Evolutionary conservation across 2,113 vertebrate genomes (phyloP).

Genomic region (Crotophaga sulcirostris): DNA sequence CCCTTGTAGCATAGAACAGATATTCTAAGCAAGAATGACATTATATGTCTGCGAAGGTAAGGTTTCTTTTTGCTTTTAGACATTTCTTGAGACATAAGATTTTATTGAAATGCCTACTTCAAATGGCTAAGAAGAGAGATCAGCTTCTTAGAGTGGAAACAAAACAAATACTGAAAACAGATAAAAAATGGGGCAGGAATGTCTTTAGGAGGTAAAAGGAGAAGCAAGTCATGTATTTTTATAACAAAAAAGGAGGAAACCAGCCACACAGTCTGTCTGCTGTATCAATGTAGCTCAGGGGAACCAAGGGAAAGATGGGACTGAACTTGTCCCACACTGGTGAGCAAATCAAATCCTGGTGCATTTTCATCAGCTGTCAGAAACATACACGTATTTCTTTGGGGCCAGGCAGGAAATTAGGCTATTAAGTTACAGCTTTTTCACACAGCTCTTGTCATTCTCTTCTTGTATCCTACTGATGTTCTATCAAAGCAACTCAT

Average conservation of each 20-base stretch:
- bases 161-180: neutral
- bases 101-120: neutral
- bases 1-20: neutral
- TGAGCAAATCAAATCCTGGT: conserved; percentile 84
- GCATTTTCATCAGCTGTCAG: conserved; percentile 91
- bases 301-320: conserved; percentile 68
- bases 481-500: conserved; percentile 89
- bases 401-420: conserved; percentile 90
- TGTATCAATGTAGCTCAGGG: neutral
- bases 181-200: neutral
- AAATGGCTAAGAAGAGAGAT: neutral
- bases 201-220: neutral
- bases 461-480: conserved; percentile 81
- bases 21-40: neutral
- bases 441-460: conserved; percentile 79
- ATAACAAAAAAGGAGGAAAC: conserved; percentile 5
- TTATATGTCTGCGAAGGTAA: neutral
- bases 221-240: neutral
- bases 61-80: neutral
- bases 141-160: neutral
- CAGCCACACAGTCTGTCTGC: neutral
- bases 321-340: conserved; percentile 82
- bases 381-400: conserved; percentile 84
- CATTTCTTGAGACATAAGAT: neutral
- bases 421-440: conserved; percentile 93